Evolutionary conservation across 2,888 invertebrate species (phyloP), one percentile per base, ranked within the genome.

Genomic region (Hirtodrosophila cameraria): DNA sequence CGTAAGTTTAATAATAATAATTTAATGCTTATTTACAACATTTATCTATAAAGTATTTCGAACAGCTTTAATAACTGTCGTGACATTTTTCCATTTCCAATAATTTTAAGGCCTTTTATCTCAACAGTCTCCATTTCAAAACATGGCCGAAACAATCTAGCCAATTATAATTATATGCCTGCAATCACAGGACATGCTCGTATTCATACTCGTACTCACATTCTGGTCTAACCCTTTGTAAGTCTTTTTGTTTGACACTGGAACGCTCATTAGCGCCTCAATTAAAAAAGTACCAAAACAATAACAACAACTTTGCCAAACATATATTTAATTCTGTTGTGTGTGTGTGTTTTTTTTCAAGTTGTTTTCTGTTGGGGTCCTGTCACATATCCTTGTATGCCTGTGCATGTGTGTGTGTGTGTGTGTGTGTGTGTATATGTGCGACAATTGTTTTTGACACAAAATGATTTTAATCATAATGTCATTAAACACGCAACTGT

Each of bases 391-490:
- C 53, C 65, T 49, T 35, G 54, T 25, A 3, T n/a, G n/a, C n/a
- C n/a, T n/a, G n/a, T n/a, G n/a, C 31, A 30, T 48, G 59, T 58
- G 49, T 72, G 57, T 58, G 73, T 61, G 55, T 59, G 64, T 15
- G 53, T 15, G 11, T 55, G 42, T 27, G 12, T 31, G 31, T 52
- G 64, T 50, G 59, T 55, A 55, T 69, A 58, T 65, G 65, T 63
- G 74, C 45, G 66, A 75, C 83, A 82, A 82, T 82, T 81, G 83
- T 74, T 76, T 83, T 78, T 82, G 83, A 82, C 81, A 82, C 81
- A 80, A 81, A 78, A 78, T 76, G 81, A 81, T 83, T 83, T 83
- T 80, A 83, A 82, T 81, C 80, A 81, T 83, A 78, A 83, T 83
- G 80, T 79, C 80, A 82, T 82, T 79, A 82, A 79, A 79, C 80